Evolutionary conservation across 2,797 vertebrate species (phyloP), one percentile per base, ranked within the genome.

Genomic region (Thaleichthys pacificus): DNA sequence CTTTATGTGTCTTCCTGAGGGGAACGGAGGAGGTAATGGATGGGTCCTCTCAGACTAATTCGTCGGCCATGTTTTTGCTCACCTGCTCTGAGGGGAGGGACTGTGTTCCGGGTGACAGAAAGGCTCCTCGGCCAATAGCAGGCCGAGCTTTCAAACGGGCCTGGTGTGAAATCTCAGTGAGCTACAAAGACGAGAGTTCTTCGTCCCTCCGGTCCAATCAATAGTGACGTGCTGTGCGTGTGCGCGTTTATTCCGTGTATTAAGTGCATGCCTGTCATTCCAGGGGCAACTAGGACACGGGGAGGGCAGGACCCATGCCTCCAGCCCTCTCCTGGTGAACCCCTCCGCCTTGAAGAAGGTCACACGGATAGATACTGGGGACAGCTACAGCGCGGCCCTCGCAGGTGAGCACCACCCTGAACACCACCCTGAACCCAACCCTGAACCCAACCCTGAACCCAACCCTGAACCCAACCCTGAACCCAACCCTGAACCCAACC

Each of bases 1-100:
- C 85, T 78, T 78, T 24, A 89, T 38, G 86, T 83, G 86, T 90
- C 86, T 91, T 90, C 75, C 83, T 61, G 24, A 71, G n/a, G 61
- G 70, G n/a, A 61, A 75, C 74, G 21, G 0, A 54, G 74, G 91
- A 88, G 82, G 71, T 90, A 90, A 91, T 91, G 91, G 93, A 90
- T 84, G 87, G 82, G 81, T 87, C 90, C 81, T 85, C 81, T 74
- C 81, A 83, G 68, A 84, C 79, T 87, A 79, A 71, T 90, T 86
- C 72, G 71, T 77, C 88, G 80, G 83, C 74, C 85, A 58, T 80
- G 74, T 86, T 82, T 82, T 74, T 79, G 81, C 87, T 70, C 63
- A 63, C 78, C 64, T 65, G 32, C 71, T 24, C 54, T 47, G 79
- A 72, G 78, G 78, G 72, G 72, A 24, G 85, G 71, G 74, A 74